These are phyloP conservation scores for Helostoma temminkii DNA, from an alignment of 2,797 vertebrate species.

Conservation along the genomic window DNA sequence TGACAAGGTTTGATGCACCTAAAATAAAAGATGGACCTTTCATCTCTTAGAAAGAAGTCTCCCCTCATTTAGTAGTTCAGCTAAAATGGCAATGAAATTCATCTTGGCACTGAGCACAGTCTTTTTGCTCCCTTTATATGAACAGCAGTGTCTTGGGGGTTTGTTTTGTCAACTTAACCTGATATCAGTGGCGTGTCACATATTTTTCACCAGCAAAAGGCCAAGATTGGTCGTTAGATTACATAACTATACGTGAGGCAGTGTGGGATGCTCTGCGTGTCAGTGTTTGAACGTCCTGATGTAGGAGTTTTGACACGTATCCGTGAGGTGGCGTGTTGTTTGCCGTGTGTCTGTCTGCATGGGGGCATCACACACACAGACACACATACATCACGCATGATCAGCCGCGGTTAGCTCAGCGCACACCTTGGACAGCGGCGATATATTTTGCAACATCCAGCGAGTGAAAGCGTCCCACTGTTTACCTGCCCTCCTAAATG, in stretches of 20 bases:
- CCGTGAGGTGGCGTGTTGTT: slow-evolving; percentile 28
- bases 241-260: slow-evolving; percentile 60
- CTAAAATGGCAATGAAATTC: background rate
- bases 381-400: slow-evolving; percentile 33
- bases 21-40: background rate
- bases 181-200: slow-evolving; percentile 52
- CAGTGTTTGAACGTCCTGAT: slow-evolving; percentile 50
- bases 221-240: slow-evolving; percentile 70
- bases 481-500: slow-evolving; percentile 1
- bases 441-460: slow-evolving; percentile 36
- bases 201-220: slow-evolving; percentile 64
- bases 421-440: slow-evolving; percentile 36
- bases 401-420: slow-evolving; percentile 31
- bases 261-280: slow-evolving; percentile 62
- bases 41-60: background rate
- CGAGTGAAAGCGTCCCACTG: background rate
- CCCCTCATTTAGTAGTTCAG: background rate
- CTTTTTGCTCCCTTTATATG: background rate
- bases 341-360: background rate
- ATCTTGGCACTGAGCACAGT: background rate
- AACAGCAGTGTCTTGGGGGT: slow-evolving; percentile 4
- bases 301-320: slow-evolving; percentile 61
- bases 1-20: slow-evolving; percentile 9
- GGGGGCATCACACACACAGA: slow-evolving; percentile 12
- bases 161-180: slow-evolving; percentile 56